Percentiles rank a stretch among this genome's conserved stretches.
Conservation (phyloP, 2,888 invertebrate genomes). For the Netelia melanura region DNA sequence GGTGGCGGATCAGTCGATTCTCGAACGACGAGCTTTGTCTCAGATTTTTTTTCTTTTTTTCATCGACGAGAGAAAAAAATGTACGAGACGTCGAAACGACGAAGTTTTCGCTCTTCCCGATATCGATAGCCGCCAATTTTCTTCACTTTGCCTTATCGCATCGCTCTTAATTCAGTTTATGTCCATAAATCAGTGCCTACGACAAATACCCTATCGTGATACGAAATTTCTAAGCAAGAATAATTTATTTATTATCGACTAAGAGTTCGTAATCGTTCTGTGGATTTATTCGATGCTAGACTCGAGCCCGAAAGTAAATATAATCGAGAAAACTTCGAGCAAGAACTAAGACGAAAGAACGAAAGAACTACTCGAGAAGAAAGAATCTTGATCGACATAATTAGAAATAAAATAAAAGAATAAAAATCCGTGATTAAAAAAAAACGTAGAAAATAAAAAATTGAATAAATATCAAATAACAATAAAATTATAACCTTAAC, state of each 20-base stretch:
- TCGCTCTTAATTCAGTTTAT: not conserved
- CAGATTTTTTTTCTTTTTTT: conserved; percentile 1
- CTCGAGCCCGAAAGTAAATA: not conserved
- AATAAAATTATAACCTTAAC: not conserved
- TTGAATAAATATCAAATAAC: conserved; percentile 17
- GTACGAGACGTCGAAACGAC: conserved; percentile 28
- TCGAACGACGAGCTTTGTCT: conserved; percentile 3
- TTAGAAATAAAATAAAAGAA: not conserved
- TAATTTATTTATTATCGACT: not conserved
- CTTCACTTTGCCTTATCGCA: not conserved
- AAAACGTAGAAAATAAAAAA: not conserved
- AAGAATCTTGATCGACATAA: not conserved
- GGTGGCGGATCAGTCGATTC: conserved; percentile 20
- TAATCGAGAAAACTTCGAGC: not conserved
- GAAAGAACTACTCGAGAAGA: not conserved
- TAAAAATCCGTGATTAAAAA: not conserved
- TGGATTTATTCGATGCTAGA: not conserved
- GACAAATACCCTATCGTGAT: not conserved
- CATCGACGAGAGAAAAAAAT: conserved; percentile 19
- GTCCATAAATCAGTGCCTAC: conserved; percentile 1
- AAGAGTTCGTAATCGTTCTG: not conserved
- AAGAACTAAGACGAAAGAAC: not conserved
- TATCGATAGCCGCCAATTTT: conserved; percentile 51
- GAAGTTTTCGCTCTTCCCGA: conserved; percentile 38
- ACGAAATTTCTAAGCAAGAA: not conserved